phyloP scores from a whole-genome alignment of 2,797 vertebrate species.

The Anabacerthia variegaticeps region DNA sequence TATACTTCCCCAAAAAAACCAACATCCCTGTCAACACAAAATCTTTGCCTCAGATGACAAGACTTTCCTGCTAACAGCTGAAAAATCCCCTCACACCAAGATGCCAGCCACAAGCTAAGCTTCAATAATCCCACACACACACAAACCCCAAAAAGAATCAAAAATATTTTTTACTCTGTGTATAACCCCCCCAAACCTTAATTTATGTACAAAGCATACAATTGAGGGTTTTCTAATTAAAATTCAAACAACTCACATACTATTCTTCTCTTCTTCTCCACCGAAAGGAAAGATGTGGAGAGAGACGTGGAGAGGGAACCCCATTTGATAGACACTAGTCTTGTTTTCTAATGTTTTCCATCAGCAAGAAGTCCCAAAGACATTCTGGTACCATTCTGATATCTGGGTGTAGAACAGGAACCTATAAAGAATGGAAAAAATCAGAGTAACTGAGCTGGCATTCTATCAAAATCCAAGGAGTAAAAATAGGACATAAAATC shows the following conservation, averaged over 20 bases:
- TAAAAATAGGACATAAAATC: neutral
- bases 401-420: neutral
- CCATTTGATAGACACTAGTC: constrained; percentile 44
- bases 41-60: neutral
- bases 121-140: neutral
- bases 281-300: constrained; percentile 27
- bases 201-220: neutral
- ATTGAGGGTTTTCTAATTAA: neutral
- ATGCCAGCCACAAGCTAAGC: neutral
- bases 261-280: constrained; percentile 45
- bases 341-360: constrained; percentile 4
- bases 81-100: neutral
- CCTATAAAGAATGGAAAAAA: constrained; percentile 17
- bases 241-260: constrained; percentile 52
- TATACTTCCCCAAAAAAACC: neutral
- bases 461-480: neutral
- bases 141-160: neutral
- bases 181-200: neutral
- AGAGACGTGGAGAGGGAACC: constrained; percentile 35
- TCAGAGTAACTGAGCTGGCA: neutral
- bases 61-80: neutral
- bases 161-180: neutral
- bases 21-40: neutral
- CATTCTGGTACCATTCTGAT: neutral
- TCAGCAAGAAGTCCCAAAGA: neutral